phyloP scores from a whole-genome alignment of 1,140 invertebrate genomes.

The Chlorops oryzae region DNA sequence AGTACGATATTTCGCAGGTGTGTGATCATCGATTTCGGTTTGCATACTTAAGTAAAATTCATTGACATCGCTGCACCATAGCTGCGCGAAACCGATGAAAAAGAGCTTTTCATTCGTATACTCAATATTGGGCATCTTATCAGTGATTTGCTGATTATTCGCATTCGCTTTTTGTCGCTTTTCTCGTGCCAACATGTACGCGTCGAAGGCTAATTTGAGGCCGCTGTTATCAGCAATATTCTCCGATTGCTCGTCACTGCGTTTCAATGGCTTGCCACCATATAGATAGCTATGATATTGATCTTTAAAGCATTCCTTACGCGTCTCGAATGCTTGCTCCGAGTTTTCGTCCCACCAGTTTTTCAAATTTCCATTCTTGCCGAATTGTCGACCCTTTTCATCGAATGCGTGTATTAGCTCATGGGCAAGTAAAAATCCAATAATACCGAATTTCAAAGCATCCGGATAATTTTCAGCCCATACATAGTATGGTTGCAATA shows the following conservation, averaged over 20 bases:
- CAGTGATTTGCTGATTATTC: constrained; percentile 37
- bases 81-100: constrained; percentile 64
- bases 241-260: constrained; percentile 45
- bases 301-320: constrained; percentile 26
- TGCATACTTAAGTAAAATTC: constrained; percentile 13
- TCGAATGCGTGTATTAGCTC: constrained; percentile 66
- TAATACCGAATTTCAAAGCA: constrained; percentile 54
- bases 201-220: constrained; percentile 57
- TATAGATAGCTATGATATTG: constrained; percentile 34
- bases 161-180: not conserved
- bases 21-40: constrained; percentile 49
- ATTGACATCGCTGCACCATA: constrained; percentile 34
- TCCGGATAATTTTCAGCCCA: constrained; percentile 34
- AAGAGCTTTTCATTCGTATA: constrained; percentile 63
- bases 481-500: constrained; percentile 34
- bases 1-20: constrained; percentile 53
- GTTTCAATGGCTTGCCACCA: constrained; percentile 18
- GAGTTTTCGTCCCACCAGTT: constrained; percentile 40
- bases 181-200: constrained; percentile 54
- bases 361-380: constrained; percentile 66
- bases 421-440: constrained; percentile 62
- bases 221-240: constrained; percentile 68
- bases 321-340: constrained; percentile 17
- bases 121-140: constrained; percentile 50
- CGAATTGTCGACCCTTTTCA: constrained; percentile 72